Evolutionary conservation across 2,113 vertebrate species (phyloP), one percentile per base, ranked within the genome.

Genomic region (Astur gentilis): DNA sequence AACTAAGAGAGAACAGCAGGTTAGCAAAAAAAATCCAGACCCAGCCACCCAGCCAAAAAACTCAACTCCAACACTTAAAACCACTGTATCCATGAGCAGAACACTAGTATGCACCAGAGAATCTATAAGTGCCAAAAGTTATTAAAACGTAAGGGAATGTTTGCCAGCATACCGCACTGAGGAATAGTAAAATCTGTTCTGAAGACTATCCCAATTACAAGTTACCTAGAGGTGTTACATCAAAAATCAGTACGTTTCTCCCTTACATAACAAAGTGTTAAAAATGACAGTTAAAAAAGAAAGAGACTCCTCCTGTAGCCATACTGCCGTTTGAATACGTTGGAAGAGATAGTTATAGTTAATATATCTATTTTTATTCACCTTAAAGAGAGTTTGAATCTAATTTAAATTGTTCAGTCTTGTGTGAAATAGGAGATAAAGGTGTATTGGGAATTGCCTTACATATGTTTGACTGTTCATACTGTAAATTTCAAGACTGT

Each of bases 291-390:
- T 13, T 80, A 60, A 71, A 76, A 75, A 49, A 38, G n/a, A 80
- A 76, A 27, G 15, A 95, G 42, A 87, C 16, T 65, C 22, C 34
- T 96, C 71, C 72, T 77, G 57, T 9, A 90, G 58, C 76, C 34
- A n/a, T 23, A 85, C 22, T 2, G 4, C 47, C 70, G 54, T 72
- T 91, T 90, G 38, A 71, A 34, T 87, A 69, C 38, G 25, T 55
- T 95, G 88, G 83, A 92, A 93, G 77, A 96, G 26, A 79, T 7
- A 10, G 2, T 78, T 87, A 79, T 27, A 49, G 71, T 94, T 88
- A 93, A 93, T 57, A 64, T 32, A 95, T 47, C 89, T 97, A 82
- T 93, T 97, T 96, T 95, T 93, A 90, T 81, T 97, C 88, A 91
- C 61, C 82, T 92, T 71, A 69, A 96, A 93, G 69, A 91, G 83